These are phyloP conservation scores for Pristionchus fissidentatus DNA, from an alignment of 2,888 invertebrate genomes.

Conservation along the genomic window DNA sequence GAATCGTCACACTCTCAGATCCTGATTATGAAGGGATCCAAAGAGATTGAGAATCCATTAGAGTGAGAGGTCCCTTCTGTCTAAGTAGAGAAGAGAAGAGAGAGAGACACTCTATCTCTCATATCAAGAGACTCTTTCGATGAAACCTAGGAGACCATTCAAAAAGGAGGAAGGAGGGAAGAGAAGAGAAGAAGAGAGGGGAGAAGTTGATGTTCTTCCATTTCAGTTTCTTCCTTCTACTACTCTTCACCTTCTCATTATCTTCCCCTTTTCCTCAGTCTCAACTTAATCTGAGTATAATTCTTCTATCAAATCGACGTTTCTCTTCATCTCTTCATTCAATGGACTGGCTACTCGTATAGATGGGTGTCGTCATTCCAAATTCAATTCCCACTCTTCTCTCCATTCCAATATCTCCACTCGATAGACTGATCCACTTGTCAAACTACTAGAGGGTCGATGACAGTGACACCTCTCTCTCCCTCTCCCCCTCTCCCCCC, in stretches of 20 bases:
- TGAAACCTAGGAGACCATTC: conserved; percentile 28
- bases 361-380: background rate
- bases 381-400: conserved; percentile 11
- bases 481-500: background rate
- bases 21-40: background rate
- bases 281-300: background rate
- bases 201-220: background rate
- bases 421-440: conserved; percentile 35
- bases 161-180: background rate
- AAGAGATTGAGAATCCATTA: conserved; percentile 11
- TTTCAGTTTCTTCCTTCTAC: background rate
- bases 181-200: background rate
- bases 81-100: background rate
- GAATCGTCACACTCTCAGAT: conserved; percentile 16
- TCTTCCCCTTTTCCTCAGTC: background rate
- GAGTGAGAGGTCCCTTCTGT: background rate
- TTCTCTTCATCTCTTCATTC: background rate
- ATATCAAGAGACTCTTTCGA: conserved; percentile 1
- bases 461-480: background rate
- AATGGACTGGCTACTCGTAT: too few species aligned
- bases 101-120: conserved; percentile 5
- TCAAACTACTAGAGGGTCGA: background rate
- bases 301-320: too few species aligned
- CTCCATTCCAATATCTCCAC: background rate
- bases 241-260: background rate